Evolutionary conservation across 2,797 vertebrate species (phyloP).

Genomic region (Sarcophilus harrisii): DNA sequence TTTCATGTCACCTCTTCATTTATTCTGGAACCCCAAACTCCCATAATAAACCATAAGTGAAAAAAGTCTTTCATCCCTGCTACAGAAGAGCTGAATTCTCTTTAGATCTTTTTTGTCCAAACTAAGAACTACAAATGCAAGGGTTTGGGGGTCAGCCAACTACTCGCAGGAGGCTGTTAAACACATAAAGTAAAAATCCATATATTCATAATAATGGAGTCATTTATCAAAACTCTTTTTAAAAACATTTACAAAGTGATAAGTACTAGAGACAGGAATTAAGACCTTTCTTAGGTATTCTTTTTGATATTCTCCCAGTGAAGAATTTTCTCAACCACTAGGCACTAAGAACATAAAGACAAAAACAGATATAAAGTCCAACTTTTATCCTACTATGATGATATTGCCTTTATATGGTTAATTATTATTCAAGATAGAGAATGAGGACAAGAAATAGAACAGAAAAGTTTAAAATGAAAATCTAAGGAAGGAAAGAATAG

Average conservation of each 20-base stretch:
- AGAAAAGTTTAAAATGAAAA: too few relatives aligned
- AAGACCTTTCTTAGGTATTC: not conserved
- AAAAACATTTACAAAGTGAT: not conserved
- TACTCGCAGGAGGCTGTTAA: not conserved
- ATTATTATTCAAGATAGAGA: too few relatives aligned
- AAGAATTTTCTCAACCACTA: not conserved
- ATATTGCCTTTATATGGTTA: too few relatives aligned
- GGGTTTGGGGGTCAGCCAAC: not conserved
- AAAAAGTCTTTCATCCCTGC: not conserved
- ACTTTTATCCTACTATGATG: too few relatives aligned
- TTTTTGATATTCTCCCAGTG: not conserved
- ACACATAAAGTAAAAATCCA: not conserved
- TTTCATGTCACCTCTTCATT: not conserved
- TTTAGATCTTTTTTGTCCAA: not conserved
- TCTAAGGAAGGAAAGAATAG: too few relatives aligned
- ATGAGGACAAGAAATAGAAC: too few relatives aligned
- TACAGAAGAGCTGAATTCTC: not conserved
- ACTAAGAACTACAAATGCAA: not conserved
- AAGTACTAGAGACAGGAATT: not conserved
- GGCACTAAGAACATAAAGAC: not conserved
- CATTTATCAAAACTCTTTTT: not conserved
- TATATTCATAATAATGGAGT: not conserved
- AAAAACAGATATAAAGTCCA: too few relatives aligned
- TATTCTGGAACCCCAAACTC: not conserved
- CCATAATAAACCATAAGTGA: not conserved